Base-by-base conservation (phyloP, 2,113 vertebrate species). In the Diphyllodes magnificus region DNA sequence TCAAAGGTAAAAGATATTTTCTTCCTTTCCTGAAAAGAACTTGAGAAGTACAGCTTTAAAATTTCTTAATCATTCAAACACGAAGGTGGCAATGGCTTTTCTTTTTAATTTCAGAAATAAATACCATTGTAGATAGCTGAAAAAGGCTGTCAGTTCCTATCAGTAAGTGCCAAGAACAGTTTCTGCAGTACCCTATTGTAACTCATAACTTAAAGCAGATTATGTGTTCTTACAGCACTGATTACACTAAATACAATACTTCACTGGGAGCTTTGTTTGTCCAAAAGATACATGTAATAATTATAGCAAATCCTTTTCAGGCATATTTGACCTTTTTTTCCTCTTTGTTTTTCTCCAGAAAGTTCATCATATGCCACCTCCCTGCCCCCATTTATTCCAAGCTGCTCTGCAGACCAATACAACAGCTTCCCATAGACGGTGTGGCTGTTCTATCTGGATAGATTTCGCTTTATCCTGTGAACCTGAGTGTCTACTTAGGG, bases 321-420 rank as follows among this genome's bases (percentile, higher is more conserved):
- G 15, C 2, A 21, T 39, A 35, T 68, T 54, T 71, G 37, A 17
- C 25, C 6, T 17, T 33, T 57, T 56, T 16, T 8, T 0, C 2
- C 33, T 63, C 13, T 37, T 61, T 57, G 1, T 4, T 66, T 70
- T 75, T 66, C 19, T 33, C 18, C 19, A 64, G 11, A 7, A 30
- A 33, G 11, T 33, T 53, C 7, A 4, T 18, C 4, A 9, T 31
- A 27, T 2, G 0, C 12, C 19, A 13, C 2, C 9, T 79, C 21
- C 5, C 10, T 35, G 14, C 6, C 27, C 21, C 39, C 2, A 3
- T 25, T 61, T 82, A 21, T 70, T 70, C 15, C 37, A 13, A 19
- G 25, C 40, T 21, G 19, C 5, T 33, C 42, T 49, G 5, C 8
- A 3, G 10, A 44, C 2, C 8, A 23, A 7, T 13, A 35, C 13